Evolutionary conservation across 2,888 invertebrate genomes (phyloP), one percentile per base, ranked within the genome.

Genomic region (Drosophila gaucha): DNA sequence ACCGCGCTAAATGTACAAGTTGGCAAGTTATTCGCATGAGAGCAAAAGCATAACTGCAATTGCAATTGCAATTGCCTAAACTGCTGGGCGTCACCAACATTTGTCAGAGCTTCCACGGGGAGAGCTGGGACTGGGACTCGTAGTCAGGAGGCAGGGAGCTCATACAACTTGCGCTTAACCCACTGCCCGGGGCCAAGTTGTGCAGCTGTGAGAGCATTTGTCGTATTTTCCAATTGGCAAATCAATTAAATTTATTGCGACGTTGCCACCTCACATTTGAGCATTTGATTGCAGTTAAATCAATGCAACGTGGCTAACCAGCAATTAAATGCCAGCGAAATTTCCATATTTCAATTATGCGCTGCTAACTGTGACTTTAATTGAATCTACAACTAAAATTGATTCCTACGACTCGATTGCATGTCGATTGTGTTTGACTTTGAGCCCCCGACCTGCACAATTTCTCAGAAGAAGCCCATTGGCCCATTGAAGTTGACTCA

Each of bases 211-310:
- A 57, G 54, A n/a, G n/a, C n/a, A n/a, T n/a, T n/a, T 73, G 57
- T 75, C 74, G 55, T 52, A 22, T n/a, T 57, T 52, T 67, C 50
- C 62, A 76, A 88, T 83, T 84, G 85, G 87, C 50, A 71, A 77
- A 88, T 88, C 87, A 84, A 86, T 88, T 88, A 84, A 64, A 80
- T 68, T 88, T 83, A 83, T 86, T 63, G 67, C 71, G 54, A 62
- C 75, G 74, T 83, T 88, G 84, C 88, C 82, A 82, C 82, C 82
- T 82, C 65, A 57, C 50, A 43, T 20, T 39, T 14, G 20, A 28
- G 18, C 57, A 46, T 54, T 66, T 55, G 67, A 63, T 78, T 68
- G 78, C 82, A 52, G 60, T 57, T 58, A 76, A 84, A 83, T 73
- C 80, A 83, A 79, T 66, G 68, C 63, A 52, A 56, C 26, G n/a